Evolutionary conservation across 2,113 vertebrate species (phyloP).

Genomic region (Antennarius striatus): DNA sequence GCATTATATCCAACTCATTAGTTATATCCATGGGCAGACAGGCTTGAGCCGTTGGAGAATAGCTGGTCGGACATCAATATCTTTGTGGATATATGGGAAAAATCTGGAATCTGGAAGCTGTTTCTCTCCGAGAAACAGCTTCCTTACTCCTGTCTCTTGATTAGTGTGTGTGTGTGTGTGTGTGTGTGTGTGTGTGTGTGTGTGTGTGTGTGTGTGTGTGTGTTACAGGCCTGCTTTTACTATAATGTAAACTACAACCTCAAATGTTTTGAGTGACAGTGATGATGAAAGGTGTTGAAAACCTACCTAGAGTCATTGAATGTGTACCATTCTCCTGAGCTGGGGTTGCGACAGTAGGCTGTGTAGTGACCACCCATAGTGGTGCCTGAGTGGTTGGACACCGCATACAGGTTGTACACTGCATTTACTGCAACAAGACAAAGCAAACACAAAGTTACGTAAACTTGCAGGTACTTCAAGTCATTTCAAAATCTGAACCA

Average conservation of each 20-base stretch:
- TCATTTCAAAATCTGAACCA: too few relatives aligned
- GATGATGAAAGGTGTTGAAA: not conserved
- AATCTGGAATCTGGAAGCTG: constrained; percentile 12
- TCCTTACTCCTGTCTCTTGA: constrained; percentile 39
- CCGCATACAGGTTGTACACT: constrained; percentile 94
- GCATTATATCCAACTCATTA: too few relatives aligned
- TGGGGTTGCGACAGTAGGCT: constrained; percentile 93
- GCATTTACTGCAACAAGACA: constrained; percentile 81
- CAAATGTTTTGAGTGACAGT: not conserved
- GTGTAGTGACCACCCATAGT: constrained; percentile 99
- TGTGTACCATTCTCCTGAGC: constrained; percentile 92
- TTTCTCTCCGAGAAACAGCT: constrained; percentile 17
- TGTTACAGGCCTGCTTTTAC: not conserved
- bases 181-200: constrained; percentile 37
- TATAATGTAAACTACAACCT: not conserved
- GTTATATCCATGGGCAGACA: too few relatives aligned
- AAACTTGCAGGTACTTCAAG: not conserved
- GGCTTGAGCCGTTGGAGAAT: too few relatives aligned
- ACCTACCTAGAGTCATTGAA: constrained; percentile 96
- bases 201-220: not conserved
- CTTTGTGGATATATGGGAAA: too few relatives aligned
- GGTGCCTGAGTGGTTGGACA: constrained; percentile 99
- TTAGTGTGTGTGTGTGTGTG: constrained; percentile 24
- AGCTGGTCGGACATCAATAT: too few relatives aligned
- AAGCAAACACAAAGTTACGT: constrained; percentile 8